phyloP scores from a whole-genome alignment of 1,140 invertebrate species.

The Leptinotarsa defecta region DNA sequence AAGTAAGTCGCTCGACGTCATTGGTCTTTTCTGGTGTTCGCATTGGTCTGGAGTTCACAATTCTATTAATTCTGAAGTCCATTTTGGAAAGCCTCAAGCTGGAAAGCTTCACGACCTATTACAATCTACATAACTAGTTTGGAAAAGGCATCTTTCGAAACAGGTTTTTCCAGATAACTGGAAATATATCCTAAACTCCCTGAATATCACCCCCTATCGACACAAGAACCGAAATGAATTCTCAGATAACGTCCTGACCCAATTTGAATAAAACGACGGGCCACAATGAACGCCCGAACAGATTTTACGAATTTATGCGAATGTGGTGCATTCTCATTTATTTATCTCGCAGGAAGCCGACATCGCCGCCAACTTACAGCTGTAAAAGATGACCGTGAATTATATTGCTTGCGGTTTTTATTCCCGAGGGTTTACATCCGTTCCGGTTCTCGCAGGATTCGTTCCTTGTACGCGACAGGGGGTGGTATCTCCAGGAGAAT shows the following conservation, averaged over 20 bases:
- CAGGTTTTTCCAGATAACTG: no score
- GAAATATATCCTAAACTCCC: no score
- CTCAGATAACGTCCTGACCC: not conserved
- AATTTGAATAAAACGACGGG: not conserved
- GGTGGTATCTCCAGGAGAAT: not conserved
- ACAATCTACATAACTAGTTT: no score
- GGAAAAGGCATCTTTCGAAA: no score
- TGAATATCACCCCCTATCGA: no score
- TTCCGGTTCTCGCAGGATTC: not conserved
- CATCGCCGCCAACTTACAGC: conserved; percentile 4
- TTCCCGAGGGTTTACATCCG: not conserved
- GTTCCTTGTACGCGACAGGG: not conserved
- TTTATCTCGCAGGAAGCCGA: not conserved
- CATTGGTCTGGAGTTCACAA: no score
- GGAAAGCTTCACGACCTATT: no score
- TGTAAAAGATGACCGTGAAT: not conserved
- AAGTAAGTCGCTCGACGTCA: no score
- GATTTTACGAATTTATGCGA: conserved; percentile 1
- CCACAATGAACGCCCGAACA: not conserved
- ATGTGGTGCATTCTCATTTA: not conserved
- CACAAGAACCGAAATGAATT: not conserved
- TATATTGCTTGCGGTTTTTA: conserved; percentile 1
- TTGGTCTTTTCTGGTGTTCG: no score
- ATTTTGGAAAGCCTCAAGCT: no score
- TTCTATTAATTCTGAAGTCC: no score